phyloP scores from a whole-genome alignment of 2,888 invertebrate genomes.

The Electrophaes corylata region DNA sequence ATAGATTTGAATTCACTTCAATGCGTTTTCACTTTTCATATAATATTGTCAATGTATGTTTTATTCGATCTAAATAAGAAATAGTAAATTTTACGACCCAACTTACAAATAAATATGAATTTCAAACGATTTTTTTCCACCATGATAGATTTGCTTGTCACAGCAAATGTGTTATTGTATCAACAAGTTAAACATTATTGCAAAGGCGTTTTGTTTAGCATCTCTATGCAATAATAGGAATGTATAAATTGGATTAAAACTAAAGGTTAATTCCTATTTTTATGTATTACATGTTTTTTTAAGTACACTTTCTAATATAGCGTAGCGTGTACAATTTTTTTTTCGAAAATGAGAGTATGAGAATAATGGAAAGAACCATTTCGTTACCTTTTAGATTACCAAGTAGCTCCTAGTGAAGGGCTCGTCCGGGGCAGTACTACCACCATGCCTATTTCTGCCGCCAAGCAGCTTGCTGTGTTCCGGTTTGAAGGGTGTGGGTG shows the following conservation, averaged over 20 bases:
- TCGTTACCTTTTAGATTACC: too few species aligned
- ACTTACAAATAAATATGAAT: conserved; percentile 7
- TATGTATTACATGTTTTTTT: conserved; percentile 32
- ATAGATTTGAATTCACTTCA: conserved; percentile 22
- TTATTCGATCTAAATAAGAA: background rate
- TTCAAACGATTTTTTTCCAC: conserved; percentile 8
- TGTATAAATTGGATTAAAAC: conserved; percentile 17
- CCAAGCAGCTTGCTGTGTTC: too few species aligned
- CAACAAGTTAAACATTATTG: background rate
- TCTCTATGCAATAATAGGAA: conserved; percentile 22
- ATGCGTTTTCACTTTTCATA: background rate
- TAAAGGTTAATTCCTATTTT: conserved; percentile 34
- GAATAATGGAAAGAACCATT: too few species aligned
- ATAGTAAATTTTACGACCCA: background rate
- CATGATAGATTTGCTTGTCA: conserved; percentile 26
- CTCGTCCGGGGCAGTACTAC: too few species aligned
- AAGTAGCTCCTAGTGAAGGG: too few species aligned
- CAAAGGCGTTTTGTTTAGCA: conserved; percentile 24
- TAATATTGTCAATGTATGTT: background rate
- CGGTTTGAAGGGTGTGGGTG: too few species aligned
- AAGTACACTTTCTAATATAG: background rate
- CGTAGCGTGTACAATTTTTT: background rate
- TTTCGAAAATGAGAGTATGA: background rate
- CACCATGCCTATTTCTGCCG: too few species aligned
- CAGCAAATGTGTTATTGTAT: conserved; percentile 5